Evolutionary conservation across 2,888 invertebrate species (phyloP), one percentile per base, ranked within the genome.

Genomic region (Cosmia trapezina): DNA sequence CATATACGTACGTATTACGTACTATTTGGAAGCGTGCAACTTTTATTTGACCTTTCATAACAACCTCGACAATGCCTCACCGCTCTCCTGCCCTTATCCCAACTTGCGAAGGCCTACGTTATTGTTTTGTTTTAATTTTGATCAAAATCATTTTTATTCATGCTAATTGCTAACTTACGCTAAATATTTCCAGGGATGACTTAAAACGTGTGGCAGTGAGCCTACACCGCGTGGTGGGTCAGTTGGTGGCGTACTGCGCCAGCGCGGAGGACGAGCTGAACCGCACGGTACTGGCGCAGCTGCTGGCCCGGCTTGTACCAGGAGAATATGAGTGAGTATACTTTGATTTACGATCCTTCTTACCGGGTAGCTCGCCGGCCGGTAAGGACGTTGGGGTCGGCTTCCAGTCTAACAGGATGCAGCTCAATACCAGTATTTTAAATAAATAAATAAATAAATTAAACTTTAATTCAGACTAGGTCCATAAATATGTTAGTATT

Each of bases 181-280:
- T 28, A 28, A 54, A 54, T 28, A 17, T 54, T 56, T 56, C 2
- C 91, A 97, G 98, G 75, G 97, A 98, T 92, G 97, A 96, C 57
- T 91, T 98, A 75, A 97, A 97, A 78, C 97, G 97, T 79, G 96
- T 97, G 68, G 97, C 97, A 45, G 92, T 95, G 64, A 97, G 97
- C 54, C 95, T 98, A 70, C 97, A 97, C 83, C 96, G 96, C 80
- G 96, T 97, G 47, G 96, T 98, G 75, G 95, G 96, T 0, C 97
- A 98, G 90, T 93, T 98, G 87, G 97, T 97, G 61, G 97, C 97
- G 89, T 98, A 98, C 92, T 97, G 98, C 89, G 97, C 97, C 11
- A 96, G 97, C 83, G 98, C 98, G 65, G 98, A 98, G 91, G 97
- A 98, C 89, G 98, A 98, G 91, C 95, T 98, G 54, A 98, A 98